phyloP scores from a whole-genome alignment of 2,113 vertebrate species.

The Myocastor coypus region DNA sequence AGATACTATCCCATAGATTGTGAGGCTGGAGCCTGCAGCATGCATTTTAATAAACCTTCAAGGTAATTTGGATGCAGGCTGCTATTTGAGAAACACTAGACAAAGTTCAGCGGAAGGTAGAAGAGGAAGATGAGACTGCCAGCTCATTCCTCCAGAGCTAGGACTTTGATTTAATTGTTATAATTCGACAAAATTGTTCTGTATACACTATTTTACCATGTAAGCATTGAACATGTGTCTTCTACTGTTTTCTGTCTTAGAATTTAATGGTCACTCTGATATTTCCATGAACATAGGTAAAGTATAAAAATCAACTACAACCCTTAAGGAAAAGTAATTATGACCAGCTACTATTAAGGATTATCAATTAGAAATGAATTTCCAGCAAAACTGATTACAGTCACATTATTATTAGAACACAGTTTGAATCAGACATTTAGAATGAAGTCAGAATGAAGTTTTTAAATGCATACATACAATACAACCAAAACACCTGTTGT shows the following conservation, averaged over 20 bases:
- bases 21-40: background rate
- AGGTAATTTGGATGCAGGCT: background rate
- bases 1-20: background rate
- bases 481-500: background rate
- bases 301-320: background rate
- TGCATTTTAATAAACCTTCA: background rate
- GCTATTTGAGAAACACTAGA: background rate
- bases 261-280: background rate
- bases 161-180: background rate
- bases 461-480: background rate
- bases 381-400: background rate
- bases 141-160: background rate
- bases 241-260: background rate
- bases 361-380: background rate
- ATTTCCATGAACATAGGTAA: background rate
- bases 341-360: background rate
- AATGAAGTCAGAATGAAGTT: background rate
- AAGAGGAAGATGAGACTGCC: background rate
- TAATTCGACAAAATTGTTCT: background rate
- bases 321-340: background rate
- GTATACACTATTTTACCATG: background rate
- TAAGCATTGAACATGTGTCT: background rate
- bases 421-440: background rate
- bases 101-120: rapidly evolving
- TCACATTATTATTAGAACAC: background rate